Percentiles rank a stretch among this genome's conserved stretches.
Conservation (phyloP, 1,140 invertebrate genomes). For the Scylla paramamosain region DNA sequence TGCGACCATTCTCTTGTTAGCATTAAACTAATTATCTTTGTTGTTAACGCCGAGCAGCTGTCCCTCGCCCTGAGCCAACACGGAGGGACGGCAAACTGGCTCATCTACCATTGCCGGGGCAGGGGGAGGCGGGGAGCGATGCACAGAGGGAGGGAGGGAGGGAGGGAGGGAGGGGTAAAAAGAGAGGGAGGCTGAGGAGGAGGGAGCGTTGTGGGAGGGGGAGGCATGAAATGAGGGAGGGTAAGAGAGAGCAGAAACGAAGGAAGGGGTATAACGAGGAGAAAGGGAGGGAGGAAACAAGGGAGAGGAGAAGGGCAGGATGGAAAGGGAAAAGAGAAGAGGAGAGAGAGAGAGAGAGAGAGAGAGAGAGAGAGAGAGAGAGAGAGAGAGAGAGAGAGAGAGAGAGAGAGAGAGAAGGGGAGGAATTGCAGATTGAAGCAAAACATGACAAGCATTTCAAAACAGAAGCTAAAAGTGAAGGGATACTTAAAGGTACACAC, state of each 20-base stretch:
- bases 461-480: not conserved
- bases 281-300: not conserved
- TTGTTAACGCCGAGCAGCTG: not conserved
- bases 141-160: not conserved
- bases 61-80: not conserved
- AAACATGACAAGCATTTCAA: not conserved
- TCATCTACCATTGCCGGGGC: not conserved
- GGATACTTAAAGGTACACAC: not conserved
- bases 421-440: not conserved
- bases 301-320: not conserved
- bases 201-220: not conserved
- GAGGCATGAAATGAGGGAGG: not conserved
- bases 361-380: not conserved
- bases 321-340: not conserved
- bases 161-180: not conserved
- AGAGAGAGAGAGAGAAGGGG: too few species aligned
- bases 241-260: not conserved
- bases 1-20: not conserved
- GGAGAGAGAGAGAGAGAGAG: not conserved
- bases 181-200: not conserved
- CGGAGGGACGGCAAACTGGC: not conserved
- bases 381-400: conserved; percentile 19
- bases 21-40: conserved; percentile 8
- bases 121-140: not conserved
- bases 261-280: not conserved